A percentile compares a stretch with the other conserved stretches of the same genome.
These are phyloP conservation scores for Seriola quinqueradiata DNA, from an alignment of 2,113 vertebrate species.

Conservation along the genomic window DNA sequence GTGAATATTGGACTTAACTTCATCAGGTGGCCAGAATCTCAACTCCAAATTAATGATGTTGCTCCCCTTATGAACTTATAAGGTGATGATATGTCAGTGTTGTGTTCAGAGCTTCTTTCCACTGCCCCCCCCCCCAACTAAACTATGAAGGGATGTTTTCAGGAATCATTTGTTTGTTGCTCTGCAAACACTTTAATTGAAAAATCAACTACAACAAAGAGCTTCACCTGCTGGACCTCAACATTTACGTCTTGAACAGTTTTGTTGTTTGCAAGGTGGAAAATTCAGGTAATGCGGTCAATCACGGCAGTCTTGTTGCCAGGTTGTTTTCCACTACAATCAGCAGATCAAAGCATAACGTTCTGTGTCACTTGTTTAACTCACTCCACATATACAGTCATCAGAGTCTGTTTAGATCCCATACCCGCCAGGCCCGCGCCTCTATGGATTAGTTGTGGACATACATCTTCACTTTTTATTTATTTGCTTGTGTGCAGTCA, in stretches of 20 bases:
- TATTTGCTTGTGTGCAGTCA: conserved; percentile 75
- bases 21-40: background rate
- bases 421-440: conserved; percentile 43
- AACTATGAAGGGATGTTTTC: background rate
- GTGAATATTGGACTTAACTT: background rate
- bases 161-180: conserved; percentile 30
- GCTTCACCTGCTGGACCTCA: conserved; percentile 53
- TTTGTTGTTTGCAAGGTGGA: conserved; percentile 66
- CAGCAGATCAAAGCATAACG: conserved; percentile 78
- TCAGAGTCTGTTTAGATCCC: conserved; percentile 73
- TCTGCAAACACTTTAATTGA: conserved; percentile 28
- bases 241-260: conserved; percentile 33
- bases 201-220: conserved; percentile 35
- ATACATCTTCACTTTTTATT: conserved; percentile 77
- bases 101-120: conserved; percentile 10
- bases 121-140: background rate
- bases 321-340: conserved; percentile 76
- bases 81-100: background rate
- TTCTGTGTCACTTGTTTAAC: conserved; percentile 74
- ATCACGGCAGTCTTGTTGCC: conserved; percentile 44
- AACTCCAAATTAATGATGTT: background rate
- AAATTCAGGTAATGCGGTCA: conserved; percentile 71
- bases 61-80: background rate
- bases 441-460: conserved; percentile 65
- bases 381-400: conserved; percentile 64